Conservation (phyloP, 2,888 invertebrate species). For the Micoletzkya japonica region DNA sequence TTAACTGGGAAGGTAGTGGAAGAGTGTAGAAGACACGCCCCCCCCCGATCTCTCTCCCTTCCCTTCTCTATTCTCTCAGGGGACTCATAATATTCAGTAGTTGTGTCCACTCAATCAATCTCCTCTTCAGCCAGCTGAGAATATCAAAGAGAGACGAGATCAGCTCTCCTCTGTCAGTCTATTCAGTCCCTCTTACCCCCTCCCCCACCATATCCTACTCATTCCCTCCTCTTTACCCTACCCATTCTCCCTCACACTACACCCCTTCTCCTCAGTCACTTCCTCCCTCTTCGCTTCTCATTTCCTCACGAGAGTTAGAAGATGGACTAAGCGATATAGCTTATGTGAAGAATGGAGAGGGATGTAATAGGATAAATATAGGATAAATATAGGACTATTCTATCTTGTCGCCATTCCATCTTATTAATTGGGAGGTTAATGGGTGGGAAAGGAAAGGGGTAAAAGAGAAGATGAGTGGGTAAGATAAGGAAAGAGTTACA, state of each 20-base stretch:
- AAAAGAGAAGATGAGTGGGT: not conserved
- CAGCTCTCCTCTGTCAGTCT: not conserved
- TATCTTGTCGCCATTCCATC: no score
- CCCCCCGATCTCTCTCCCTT: not conserved
- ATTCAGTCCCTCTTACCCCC: not conserved
- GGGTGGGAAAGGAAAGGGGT: not conserved
- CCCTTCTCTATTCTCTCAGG: no score
- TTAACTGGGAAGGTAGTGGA: no score
- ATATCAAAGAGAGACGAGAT: not conserved
- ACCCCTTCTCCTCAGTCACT: not conserved
- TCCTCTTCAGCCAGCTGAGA: not conserved
- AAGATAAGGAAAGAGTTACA: conserved; percentile 6
- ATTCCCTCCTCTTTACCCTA: not conserved
- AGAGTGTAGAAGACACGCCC: no score
- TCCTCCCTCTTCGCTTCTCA: not conserved
- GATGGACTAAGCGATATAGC: no score
- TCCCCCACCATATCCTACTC: not conserved
- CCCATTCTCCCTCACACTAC: not conserved
- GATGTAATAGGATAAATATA: no score
- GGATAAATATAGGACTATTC: no score
- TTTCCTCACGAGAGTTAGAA: not conserved
- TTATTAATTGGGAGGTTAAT: no score
- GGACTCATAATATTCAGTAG: no score
- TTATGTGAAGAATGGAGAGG: no score
- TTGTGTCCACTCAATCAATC: no score